Percentiles rank a stretch among this genome's conserved stretches.
Evolutionary conservation across 2,113 vertebrate genomes (phyloP).

Genomic region (Aplodontia rufa): DNA sequence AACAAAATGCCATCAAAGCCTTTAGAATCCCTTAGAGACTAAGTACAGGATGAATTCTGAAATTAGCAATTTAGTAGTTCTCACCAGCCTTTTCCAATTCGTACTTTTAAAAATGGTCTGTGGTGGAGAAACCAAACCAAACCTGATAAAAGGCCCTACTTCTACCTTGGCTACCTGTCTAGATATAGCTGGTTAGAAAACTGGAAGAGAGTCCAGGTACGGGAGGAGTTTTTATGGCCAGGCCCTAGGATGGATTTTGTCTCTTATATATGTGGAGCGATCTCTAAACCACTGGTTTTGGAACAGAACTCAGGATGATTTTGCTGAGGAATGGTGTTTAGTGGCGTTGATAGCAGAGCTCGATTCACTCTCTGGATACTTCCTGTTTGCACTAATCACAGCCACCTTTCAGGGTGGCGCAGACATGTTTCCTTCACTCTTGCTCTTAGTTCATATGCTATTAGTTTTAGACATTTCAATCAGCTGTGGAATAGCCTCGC

Average conservation of each 20-base stretch:
- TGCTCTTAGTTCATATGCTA: background rate
- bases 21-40: background rate
- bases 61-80: background rate
- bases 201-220: slow-evolving; percentile 20
- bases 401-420: slow-evolving; percentile 70
- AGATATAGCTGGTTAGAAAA: slow-evolving; percentile 63
- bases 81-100: background rate
- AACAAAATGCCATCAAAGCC: background rate
- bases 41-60: background rate
- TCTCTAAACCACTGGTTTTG: slow-evolving; percentile 53
- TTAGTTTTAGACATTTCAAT: slow-evolving; percentile 46
- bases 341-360: slow-evolving; percentile 82
- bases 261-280: slow-evolving; percentile 33
- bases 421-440: slow-evolving; percentile 71
- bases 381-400: slow-evolving; percentile 85
- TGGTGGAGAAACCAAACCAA: slow-evolving; percentile 15
- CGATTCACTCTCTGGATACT: slow-evolving; percentile 62
- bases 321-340: slow-evolving; percentile 58
- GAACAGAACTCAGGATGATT: slow-evolving; percentile 7
- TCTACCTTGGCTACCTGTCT: background rate
- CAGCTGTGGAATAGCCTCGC: slow-evolving; percentile 13
- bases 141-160: background rate
- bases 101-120: slow-evolving; percentile 40
- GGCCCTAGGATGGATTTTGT: slow-evolving; percentile 51
- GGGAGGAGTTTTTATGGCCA: slow-evolving; percentile 50